phyloP scores from a whole-genome alignment of 2,113 vertebrate genomes.

The Picathartes gymnocephalus region DNA sequence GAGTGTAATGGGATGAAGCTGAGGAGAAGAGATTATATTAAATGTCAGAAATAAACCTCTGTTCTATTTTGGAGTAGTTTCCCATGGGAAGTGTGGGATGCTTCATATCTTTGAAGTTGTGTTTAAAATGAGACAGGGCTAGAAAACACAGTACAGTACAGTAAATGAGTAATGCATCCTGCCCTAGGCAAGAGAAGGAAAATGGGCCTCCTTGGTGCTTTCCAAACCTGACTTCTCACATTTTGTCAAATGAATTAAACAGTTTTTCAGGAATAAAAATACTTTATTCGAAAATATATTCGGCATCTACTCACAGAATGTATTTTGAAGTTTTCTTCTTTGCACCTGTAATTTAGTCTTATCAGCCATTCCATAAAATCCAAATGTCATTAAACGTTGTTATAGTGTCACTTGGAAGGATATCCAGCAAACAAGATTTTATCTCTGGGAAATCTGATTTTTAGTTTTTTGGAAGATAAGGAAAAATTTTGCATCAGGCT shows the following conservation, averaged over 20 bases:
- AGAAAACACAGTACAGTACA: neutral
- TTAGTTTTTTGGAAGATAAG: neutral
- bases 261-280: neutral
- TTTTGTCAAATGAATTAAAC: neutral
- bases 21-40: neutral
- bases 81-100: constrained; percentile 2
- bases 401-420: neutral
- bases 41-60: constrained; percentile 26
- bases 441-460: neutral
- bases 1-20: neutral
- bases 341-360: neutral
- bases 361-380: neutral
- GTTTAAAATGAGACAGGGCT: neutral
- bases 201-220: neutral
- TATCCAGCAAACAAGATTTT: neutral
- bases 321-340: neutral
- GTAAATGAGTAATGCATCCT: neutral
- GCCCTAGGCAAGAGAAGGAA: neutral
- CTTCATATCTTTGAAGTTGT: neutral
- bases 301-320: neutral
- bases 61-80: constrained; percentile 18
- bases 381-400: neutral
- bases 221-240: neutral
- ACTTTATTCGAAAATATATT: neutral
- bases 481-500: neutral